Evolutionary conservation across 2,113 vertebrate species (phyloP).

Genomic region (Entelurus aequoreus): DNA sequence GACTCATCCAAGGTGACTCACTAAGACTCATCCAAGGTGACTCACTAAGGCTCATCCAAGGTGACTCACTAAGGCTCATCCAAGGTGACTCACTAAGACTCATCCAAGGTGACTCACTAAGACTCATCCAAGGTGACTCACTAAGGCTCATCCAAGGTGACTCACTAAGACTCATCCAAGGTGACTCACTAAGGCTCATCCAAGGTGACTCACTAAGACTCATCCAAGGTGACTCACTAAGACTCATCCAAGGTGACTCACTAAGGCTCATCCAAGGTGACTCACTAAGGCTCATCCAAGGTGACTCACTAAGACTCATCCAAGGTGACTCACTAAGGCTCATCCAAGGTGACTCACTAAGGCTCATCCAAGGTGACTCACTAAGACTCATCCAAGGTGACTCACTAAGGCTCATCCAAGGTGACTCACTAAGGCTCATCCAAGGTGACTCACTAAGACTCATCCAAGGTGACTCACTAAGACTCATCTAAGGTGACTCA

Average conservation of each 20-base stretch:
- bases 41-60: conserved; percentile 92
- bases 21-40: conserved; percentile 95
- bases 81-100: conserved; percentile 97
- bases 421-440: conserved; percentile 94
- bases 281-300: conserved; percentile 92
- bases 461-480: conserved; percentile 96
- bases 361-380: conserved; percentile 96
- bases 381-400: conserved; percentile 95
- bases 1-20: conserved; percentile 95
- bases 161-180: conserved; percentile 92
- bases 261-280: conserved; percentile 95
- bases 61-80: conserved; percentile 94
- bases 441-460: conserved; percentile 97
- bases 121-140: conserved; percentile 95
- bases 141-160: conserved; percentile 95
- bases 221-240: conserved; percentile 96
- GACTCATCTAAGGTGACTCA: conserved; percentile 95
- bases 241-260: conserved; percentile 95
- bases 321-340: conserved; percentile 97
- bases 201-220: conserved; percentile 97
- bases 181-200: conserved; percentile 94
- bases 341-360: conserved; percentile 96
- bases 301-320: conserved; percentile 94
- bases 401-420: conserved; percentile 92
- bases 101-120: conserved; percentile 96